These are phyloP conservation scores for Aphaenogaster rudis DNA, from an alignment of 1,140 invertebrate species.

Conservation along the genomic window DNA sequence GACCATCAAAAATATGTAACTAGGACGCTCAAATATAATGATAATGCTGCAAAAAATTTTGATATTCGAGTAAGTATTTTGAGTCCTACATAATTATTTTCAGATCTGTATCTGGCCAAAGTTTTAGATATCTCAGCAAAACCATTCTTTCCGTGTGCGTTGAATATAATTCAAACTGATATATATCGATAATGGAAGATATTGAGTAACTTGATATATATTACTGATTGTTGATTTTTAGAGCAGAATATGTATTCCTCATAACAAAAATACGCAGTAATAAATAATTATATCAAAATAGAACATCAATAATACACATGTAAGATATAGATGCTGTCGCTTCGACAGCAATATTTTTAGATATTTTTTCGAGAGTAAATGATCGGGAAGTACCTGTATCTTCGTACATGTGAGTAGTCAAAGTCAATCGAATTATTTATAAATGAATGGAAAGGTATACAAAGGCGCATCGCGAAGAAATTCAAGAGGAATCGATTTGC, in stretches of 20 bases:
- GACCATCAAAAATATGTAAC: too few relatives aligned
- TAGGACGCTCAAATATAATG: too few relatives aligned
- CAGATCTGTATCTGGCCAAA: too few relatives aligned
- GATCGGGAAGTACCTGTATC: background rate
- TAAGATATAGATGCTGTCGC: background rate
- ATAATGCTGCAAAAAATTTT: too few relatives aligned
- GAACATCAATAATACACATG: background rate
- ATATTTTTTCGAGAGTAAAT: conserved; percentile 8
- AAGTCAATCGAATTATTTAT: conserved; percentile 55
- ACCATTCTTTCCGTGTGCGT: background rate
- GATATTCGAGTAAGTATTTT: too few relatives aligned
- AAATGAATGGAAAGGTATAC: conserved; percentile 35
- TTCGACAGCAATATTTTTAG: background rate
- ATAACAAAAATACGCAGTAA: background rate
- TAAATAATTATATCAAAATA: background rate
- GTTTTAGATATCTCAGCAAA: too few relatives aligned
- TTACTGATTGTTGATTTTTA: background rate
- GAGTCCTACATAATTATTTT: too few relatives aligned
- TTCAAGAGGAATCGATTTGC: conserved; percentile 48
- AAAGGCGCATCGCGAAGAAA: conserved; percentile 27
- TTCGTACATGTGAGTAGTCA: background rate
- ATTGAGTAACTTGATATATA: background rate
- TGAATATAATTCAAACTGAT: background rate
- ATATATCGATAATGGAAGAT: background rate
- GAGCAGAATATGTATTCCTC: background rate